phyloP scores from a whole-genome alignment of 1,140 invertebrate genomes.

The Drosophila carrolli region DNA sequence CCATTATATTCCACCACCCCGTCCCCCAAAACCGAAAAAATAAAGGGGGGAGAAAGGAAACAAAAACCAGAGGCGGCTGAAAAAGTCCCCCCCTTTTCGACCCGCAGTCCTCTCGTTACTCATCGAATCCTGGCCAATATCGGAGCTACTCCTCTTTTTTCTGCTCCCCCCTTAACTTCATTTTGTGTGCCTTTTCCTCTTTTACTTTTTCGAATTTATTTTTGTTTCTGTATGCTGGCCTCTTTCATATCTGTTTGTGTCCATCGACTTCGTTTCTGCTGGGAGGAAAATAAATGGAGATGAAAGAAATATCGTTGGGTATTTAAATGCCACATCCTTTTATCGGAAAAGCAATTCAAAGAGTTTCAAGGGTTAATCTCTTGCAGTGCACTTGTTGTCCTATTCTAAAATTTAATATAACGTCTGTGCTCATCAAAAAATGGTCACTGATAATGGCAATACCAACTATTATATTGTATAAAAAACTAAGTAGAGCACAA shows the following conservation, averaged over 20 bases:
- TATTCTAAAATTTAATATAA: no score
- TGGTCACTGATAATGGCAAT: no score
- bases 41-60: conserved; percentile 1
- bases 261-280: conserved; percentile 19
- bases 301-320: background rate
- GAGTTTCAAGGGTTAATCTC: conserved; percentile 1
- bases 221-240: conserved; percentile 11
- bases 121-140: conserved; percentile 42
- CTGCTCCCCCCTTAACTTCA: background rate
- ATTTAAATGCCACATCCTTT: conserved; percentile 13
- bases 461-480: no score
- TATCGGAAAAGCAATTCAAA: background rate
- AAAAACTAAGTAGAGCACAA: no score
- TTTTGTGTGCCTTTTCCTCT: conserved; percentile 11
- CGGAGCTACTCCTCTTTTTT: conserved; percentile 8
- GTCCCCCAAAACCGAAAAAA: conserved; percentile 12
- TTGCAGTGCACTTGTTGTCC: background rate
- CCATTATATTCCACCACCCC: conserved; percentile 32
- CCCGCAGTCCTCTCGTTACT: background rate
- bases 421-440: no score
- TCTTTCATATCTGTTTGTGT: conserved; percentile 23
- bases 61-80: conserved; percentile 27
- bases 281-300: background rate
- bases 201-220: conserved; percentile 5
- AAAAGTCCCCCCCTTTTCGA: background rate